These are phyloP conservation scores for Procavia capensis DNA, from an alignment of 2,113 vertebrate species.

Conservation along the genomic window DNA sequence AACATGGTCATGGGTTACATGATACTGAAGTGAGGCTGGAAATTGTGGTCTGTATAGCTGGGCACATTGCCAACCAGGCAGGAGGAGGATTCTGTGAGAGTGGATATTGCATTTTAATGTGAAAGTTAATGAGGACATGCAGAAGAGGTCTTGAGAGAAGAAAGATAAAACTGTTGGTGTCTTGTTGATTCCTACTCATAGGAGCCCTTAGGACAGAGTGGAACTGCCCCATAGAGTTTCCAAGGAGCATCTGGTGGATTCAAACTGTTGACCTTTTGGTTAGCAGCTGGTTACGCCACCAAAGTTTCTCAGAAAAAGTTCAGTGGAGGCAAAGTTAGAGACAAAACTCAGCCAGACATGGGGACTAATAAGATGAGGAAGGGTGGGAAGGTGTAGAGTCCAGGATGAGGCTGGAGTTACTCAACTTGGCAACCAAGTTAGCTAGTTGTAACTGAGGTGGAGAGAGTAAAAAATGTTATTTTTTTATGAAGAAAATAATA, in stretches of 20 bases:
- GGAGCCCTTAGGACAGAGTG: too few species aligned
- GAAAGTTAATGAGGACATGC: background rate
- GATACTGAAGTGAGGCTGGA: background rate
- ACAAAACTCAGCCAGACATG: background rate
- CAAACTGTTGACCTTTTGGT: too few species aligned
- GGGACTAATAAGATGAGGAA: background rate
- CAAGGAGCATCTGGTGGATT: too few species aligned
- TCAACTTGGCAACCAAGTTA: background rate
- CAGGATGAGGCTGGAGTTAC: background rate
- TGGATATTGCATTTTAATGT: background rate
- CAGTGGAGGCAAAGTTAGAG: background rate
- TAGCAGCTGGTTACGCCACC: too few species aligned
- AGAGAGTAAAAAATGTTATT: background rate
- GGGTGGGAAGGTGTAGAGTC: background rate
- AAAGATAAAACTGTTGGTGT: too few species aligned
- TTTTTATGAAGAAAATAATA: background rate
- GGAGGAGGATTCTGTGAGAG: background rate
- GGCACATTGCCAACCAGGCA: background rate
- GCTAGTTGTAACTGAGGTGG: background rate
- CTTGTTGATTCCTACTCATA: too few species aligned
- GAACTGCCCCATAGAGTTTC: too few species aligned
- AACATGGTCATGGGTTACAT: background rate
- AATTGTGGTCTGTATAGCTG: background rate
- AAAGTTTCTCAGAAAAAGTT: background rate
- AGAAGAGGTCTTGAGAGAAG: background rate